Percentiles rank a stretch among this genome's conserved stretches.
These are phyloP conservation scores for Cephalopterus ornatus DNA, from an alignment of 2,113 vertebrate genomes.

Conservation along the genomic window DNA sequence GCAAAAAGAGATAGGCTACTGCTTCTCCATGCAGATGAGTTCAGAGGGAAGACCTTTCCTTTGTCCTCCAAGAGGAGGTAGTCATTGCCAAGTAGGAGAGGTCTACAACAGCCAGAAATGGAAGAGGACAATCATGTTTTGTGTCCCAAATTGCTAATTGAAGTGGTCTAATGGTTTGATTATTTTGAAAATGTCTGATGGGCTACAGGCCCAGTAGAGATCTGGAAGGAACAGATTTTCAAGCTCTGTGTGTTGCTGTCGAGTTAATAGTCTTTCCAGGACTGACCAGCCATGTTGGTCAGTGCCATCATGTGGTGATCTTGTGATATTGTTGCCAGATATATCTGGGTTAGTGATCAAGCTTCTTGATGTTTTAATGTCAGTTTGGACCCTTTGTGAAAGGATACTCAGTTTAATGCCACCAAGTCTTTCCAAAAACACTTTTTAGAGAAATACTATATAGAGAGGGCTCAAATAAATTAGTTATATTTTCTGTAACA, in stretches of 20 bases:
- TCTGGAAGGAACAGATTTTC: background rate
- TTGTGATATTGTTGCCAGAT: background rate
- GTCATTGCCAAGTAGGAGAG: background rate
- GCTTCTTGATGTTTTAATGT: background rate
- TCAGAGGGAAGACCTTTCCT: background rate
- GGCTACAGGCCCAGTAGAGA: background rate
- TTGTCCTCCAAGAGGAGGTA: background rate
- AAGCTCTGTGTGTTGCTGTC: background rate
- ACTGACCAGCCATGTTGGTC: background rate
- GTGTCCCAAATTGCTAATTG: background rate
- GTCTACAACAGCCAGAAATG: background rate
- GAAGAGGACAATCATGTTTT: background rate
- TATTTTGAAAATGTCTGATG: background rate
- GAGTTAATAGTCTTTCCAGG: background rate
- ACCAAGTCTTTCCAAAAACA: background rate
- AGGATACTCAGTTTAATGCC: background rate
- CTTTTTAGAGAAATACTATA: background rate
- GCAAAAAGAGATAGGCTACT: background rate
- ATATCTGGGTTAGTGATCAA: background rate
- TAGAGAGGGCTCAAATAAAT: background rate
- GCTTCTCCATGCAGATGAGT: background rate
- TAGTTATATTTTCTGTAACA: background rate
- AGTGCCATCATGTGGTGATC: constrained; percentile 31
- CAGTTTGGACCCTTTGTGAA: background rate
- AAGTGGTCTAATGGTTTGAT: background rate